Evolutionary conservation across 2,797 vertebrate genomes (phyloP).

Genomic region (Bryconaethiops microstoma): DNA sequence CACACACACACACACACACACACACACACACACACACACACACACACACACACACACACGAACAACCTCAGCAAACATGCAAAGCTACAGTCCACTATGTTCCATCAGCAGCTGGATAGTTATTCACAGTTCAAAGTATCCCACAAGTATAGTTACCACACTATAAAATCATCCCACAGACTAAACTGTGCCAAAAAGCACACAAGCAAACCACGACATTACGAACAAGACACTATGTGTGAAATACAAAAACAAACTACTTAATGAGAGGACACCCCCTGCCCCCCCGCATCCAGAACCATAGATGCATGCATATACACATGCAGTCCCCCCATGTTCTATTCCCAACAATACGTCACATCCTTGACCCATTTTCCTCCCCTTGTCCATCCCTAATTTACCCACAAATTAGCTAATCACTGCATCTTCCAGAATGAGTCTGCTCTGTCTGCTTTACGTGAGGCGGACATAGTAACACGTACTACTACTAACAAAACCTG

Average conservation of each 20-base stretch:
- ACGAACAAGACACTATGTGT: no score
- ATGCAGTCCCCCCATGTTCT: not conserved
- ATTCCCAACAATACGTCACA: constrained; percentile 1
- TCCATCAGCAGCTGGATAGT: no score
- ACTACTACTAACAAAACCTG: not conserved
- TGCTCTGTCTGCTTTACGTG: not conserved
- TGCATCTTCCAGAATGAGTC: constrained; percentile 22
- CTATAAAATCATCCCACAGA: not conserved
- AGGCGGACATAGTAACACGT: constrained; percentile 4
- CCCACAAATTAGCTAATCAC: not conserved
- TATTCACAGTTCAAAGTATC: not conserved
- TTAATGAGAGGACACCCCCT: not conserved
- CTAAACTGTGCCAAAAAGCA: no score
- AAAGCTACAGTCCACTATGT: not conserved
- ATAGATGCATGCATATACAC: not conserved
- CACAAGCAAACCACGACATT: no score
- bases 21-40: constrained; percentile 19
- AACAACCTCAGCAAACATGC: not conserved
- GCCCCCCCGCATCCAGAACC: not conserved
- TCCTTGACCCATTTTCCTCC: constrained; percentile 31
- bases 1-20: constrained; percentile 30
- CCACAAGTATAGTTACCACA: not conserved
- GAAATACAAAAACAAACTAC: not conserved
- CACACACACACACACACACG: constrained; percentile 2
- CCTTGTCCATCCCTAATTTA: not conserved